These are phyloP conservation scores for Oxycera nigricornis DNA, from an alignment of 2,888 invertebrate genomes.

Conservation along the genomic window DNA sequence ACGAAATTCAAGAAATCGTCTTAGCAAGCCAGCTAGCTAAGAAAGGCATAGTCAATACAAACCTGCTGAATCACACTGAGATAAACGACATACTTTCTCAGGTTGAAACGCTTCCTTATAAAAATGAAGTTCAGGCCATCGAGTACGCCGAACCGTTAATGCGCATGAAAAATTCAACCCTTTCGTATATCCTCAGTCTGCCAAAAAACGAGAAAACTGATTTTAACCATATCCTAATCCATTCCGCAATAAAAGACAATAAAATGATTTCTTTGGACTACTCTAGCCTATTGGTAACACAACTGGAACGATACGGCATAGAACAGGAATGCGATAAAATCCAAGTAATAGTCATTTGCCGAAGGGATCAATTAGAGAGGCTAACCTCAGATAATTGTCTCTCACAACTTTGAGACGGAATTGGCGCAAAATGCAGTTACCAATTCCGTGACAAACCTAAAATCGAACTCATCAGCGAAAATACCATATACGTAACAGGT, in stretches of 20 bases:
- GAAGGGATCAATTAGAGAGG: neutral
- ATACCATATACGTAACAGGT: constrained; percentile 31
- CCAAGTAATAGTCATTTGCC: neutral
- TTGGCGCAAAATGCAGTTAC: constrained; percentile 16
- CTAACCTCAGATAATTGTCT: constrained; percentile 21
- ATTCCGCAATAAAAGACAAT: constrained; percentile 26
- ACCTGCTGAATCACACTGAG: neutral
- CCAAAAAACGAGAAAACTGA: neutral
- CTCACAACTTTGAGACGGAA: constrained; percentile 9
- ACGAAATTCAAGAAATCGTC: constrained; percentile 7
- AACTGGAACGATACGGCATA: neutral
- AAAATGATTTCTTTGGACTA: constrained; percentile 22
- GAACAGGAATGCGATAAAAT: neutral
- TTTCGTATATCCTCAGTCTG: neutral
- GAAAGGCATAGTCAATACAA: neutral
- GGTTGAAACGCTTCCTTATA: constrained; percentile 45
- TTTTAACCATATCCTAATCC: constrained; percentile 22
- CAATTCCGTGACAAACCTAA: neutral
- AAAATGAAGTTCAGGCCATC: constrained; percentile 38
- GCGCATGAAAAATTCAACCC: constrained; percentile 41
- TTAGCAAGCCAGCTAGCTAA: constrained; percentile 11
- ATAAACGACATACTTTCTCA: constrained; percentile 25
- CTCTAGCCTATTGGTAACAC: constrained; percentile 17
- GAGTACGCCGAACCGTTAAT: constrained; percentile 44
- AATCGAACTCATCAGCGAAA: constrained; percentile 28